phyloP scores from a whole-genome alignment of 2,113 vertebrate genomes.

The Ailurus styani region DNA sequence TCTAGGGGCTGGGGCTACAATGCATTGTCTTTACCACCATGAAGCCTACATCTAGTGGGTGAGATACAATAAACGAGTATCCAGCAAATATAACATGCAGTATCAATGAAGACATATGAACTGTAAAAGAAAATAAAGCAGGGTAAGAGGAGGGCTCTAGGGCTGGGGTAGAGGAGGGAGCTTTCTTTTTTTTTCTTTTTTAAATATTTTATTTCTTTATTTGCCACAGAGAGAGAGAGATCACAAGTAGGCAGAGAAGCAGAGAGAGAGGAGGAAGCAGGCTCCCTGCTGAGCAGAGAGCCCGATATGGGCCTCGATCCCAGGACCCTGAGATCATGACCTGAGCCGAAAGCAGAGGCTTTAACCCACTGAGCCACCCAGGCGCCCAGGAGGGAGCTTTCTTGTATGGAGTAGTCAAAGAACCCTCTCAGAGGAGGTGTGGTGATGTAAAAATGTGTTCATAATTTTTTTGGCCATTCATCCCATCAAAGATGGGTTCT shows the following conservation, averaged over 20 bases:
- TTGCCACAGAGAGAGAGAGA: too few species aligned
- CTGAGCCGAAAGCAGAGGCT: too few species aligned
- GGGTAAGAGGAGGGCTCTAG: background rate
- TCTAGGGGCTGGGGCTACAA: background rate
- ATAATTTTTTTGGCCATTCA: background rate
- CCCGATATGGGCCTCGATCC: too few species aligned
- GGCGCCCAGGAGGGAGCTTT: background rate
- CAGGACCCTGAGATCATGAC: too few species aligned
- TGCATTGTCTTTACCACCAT: background rate
- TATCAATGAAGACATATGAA: background rate
- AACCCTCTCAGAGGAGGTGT: background rate
- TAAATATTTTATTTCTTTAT: too few species aligned
- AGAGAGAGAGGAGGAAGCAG: too few species aligned
- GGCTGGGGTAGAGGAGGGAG: background rate
- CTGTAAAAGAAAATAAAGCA: background rate
- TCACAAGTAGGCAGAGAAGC: too few species aligned
- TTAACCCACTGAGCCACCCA: too few species aligned
- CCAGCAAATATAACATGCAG: accelerated
- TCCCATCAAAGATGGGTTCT: background rate
- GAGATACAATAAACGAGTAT: background rate
- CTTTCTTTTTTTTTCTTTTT: too few species aligned
- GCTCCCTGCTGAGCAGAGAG: too few species aligned
- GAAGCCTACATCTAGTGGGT: background rate
- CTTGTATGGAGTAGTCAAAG: background rate
- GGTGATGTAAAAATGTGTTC: background rate